Base-by-base conservation (phyloP, 2,797 vertebrate species). In the Sebastes oblongus region DNA sequence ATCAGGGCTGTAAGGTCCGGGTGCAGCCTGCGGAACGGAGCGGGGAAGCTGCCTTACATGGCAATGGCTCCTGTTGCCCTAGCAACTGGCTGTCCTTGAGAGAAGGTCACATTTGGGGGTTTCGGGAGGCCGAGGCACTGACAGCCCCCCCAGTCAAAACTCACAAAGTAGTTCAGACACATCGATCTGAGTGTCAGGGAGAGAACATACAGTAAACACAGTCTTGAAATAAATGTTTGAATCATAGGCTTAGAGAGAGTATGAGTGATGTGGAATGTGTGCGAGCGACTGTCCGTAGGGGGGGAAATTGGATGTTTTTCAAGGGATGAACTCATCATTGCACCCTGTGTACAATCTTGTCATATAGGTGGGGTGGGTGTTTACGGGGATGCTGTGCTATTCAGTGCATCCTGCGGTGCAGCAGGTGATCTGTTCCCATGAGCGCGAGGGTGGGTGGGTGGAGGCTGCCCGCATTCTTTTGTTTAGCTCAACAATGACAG, bases 81-180 rank as follows among this genome's bases (percentile, higher is more conserved):
- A 91, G 95, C 93, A 96, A 96, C 95, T 79, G 86, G 75, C 91
- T 85, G 95, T 95, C 95, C 95, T 95, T 95, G 94, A 93, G 91
- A 92, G 92, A 93, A 94, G 94, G 93, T 83, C 86, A 55, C 80
- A 30, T 94, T 93, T 72, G 80, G 83, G 83, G 84, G 67, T 80
- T 89, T 91, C 92, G 81, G 85, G 80, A 81, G 92, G 87, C 89
- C 65, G 84, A 78, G 76, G 82, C 85, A 81, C 82, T 90, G 91
- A 93, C 89, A 91, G 85, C 74, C 27, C 74, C 75, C 77, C 77
- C 84, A 85, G 91, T 95, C 91, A 93, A 86, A 93, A 94, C 90
- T 91, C 91, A 88, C 88, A 88, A 90, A 84, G 86, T 50, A 86
- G 66, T 79, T 88, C 70, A 86, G 83, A 84, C 69, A 77, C 70